Base-by-base conservation (phyloP, 1,140 invertebrate genomes). In the Centruroides sculpturatus region DNA sequence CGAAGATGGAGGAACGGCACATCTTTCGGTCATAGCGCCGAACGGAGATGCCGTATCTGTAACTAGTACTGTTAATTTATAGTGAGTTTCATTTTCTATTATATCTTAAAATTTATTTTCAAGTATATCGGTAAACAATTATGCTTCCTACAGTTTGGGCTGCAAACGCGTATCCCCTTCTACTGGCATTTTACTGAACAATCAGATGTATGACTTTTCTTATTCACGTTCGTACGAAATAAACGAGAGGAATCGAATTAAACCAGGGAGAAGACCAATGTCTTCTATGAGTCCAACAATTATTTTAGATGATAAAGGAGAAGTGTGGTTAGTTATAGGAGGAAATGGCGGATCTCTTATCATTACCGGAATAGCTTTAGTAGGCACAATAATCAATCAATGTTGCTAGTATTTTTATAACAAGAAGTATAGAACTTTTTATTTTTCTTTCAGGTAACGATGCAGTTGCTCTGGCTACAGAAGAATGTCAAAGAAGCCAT, bases 161-260 rank as follows among this genome's bases (percentile, higher is more conserved):
- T 72, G 72, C 12, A 64, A 69, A 48, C 64, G 75, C 5, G 57
- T 71, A 6, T 78, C 78, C 6, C 66, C 80, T 35, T 80, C 80
- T 56, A 95, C 93, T 0, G 95, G 94, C 47, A 92, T 99, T 52
- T 75, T 98, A 5, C 81, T 93, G 66, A 99, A 98, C 75, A 85
- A 88, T 71, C 85, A 84, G 55, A 97, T 98, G 92, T 90, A 97
- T 72, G 94, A 98, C 72, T 98, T 99, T 74, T 86, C 89, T 0
- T 80, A 0, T 56, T 96, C 48, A 83, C 86, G 6, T 82, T 83
- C 0, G 23, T 84, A 3, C 83, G 89, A 0, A 83, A 82, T 3
- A 77, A 85, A 85, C 1, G 81, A 81, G 6, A 81, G 82, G 5
- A 98, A 99, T 76, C 82, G 80, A 60, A 87, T 98, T 57, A 57